Conservation (phyloP, 2,113 vertebrate genomes). For the Charadrius vociferus region DNA sequence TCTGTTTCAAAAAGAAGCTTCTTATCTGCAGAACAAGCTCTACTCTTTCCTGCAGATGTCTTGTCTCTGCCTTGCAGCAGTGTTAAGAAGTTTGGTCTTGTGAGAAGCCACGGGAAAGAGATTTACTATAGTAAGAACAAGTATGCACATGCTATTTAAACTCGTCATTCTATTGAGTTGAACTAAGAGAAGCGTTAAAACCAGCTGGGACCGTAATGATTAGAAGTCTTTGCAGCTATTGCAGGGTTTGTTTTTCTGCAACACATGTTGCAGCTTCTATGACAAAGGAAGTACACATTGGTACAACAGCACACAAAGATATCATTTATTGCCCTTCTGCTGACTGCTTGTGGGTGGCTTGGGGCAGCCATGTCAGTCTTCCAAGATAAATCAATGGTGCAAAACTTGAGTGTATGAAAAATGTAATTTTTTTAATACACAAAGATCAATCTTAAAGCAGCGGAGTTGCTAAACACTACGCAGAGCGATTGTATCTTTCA, state of each 20-base stretch:
- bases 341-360: not conserved
- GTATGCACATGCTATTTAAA: not conserved
- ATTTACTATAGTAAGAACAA: not conserved
- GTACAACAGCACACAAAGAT: not conserved
- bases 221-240: not conserved
- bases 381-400: not conserved
- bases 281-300: not conserved
- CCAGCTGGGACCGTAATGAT: not conserved
- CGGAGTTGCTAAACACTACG: fast-evolving
- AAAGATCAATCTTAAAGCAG: not conserved
- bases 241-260: not conserved
- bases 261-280: not conserved
- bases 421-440: not conserved
- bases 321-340: not conserved
- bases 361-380: not conserved
- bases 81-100: not conserved
- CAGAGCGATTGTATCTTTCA: not conserved
- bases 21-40: not conserved
- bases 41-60: not conserved
- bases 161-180: not conserved
- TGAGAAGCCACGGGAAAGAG: not conserved
- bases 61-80: not conserved
- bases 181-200: not conserved
- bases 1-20: not conserved
- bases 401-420: not conserved